A percentile compares a stretch with the other conserved stretches of the same genome.
Evolutionary conservation across 2,797 vertebrate genomes (phyloP).

Genomic region (Neosilurus mollespiculum): DNA sequence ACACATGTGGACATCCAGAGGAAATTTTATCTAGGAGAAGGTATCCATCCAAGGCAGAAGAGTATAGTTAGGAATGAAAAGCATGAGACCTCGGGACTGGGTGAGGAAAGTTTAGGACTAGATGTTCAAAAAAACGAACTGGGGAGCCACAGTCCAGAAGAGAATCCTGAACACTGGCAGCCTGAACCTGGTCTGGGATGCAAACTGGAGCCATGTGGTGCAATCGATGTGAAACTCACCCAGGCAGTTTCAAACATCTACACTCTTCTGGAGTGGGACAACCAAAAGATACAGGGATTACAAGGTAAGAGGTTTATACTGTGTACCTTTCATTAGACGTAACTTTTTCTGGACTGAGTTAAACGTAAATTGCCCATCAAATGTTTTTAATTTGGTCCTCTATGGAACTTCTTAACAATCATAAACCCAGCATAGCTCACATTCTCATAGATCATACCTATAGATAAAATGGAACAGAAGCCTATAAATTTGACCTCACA

Average conservation of each 20-base stretch:
- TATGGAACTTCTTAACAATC: neutral
- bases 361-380: neutral
- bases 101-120: conserved; percentile 28
- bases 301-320: conserved; percentile 61
- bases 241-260: conserved; percentile 78
- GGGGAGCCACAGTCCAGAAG: conserved; percentile 1
- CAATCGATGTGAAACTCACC: conserved; percentile 67
- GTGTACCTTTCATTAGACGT: neutral
- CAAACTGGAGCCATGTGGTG: neutral
- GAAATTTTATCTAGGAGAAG: conserved; percentile 63
- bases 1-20: conserved; percentile 75
- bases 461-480: neutral
- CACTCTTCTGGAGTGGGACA: conserved; percentile 73
- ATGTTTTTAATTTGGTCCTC: neutral
- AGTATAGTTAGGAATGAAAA: conserved; percentile 18
- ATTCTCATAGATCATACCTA: too few species aligned
- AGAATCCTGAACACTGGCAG: conserved; percentile 9
- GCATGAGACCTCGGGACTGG: neutral
- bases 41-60: neutral
- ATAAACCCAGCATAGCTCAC: neutral
- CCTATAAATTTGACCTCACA: neutral
- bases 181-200: conserved; percentile 17
- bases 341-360: neutral
- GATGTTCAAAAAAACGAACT: neutral
- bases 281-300: conserved; percentile 61